Evolutionary conservation across 1,140 invertebrate genomes (phyloP).

Genomic region (Battus philenor): DNA sequence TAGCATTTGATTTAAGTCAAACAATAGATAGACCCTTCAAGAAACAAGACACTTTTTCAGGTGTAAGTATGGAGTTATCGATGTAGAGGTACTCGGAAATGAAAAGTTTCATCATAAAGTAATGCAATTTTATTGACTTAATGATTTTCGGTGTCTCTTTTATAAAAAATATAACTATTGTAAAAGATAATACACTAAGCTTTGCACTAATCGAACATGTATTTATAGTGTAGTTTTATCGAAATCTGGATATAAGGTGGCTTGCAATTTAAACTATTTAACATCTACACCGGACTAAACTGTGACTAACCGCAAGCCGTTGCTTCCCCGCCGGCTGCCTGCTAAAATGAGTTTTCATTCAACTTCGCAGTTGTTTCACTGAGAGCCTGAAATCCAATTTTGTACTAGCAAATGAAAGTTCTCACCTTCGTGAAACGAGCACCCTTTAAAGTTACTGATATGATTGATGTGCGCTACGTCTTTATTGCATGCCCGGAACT

Average conservation of each 20-base stretch:
- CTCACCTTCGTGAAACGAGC: background rate
- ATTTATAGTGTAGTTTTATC: background rate
- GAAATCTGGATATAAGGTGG: background rate
- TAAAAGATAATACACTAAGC: too few relatives aligned
- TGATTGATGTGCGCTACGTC: conserved; percentile 1
- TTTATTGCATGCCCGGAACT: background rate
- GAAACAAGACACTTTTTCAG: too few relatives aligned
- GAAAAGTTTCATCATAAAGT: too few relatives aligned
- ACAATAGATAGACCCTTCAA: too few relatives aligned
- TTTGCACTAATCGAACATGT: too few relatives aligned
- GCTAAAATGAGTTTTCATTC: conserved; percentile 9
- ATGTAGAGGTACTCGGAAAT: too few relatives aligned
- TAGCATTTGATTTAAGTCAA: too few relatives aligned
- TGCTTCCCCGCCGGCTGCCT: conserved; percentile 1
- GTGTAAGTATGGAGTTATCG: too few relatives aligned
- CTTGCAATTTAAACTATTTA: conserved; percentile 14
- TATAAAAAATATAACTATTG: too few relatives aligned
- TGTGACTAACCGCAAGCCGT: conserved; percentile 7
- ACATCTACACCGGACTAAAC: conserved; percentile 1
- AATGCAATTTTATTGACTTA: too few relatives aligned
- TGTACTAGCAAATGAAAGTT: background rate
- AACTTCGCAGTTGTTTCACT: conserved; percentile 7
- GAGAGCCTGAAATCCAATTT: conserved; percentile 1
- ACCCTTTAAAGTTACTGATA: background rate
- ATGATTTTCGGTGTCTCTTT: too few relatives aligned